These are phyloP conservation scores for Phylloscopus trochiloides DNA, from an alignment of 2,113 vertebrate genomes.

Conservation along the genomic window DNA sequence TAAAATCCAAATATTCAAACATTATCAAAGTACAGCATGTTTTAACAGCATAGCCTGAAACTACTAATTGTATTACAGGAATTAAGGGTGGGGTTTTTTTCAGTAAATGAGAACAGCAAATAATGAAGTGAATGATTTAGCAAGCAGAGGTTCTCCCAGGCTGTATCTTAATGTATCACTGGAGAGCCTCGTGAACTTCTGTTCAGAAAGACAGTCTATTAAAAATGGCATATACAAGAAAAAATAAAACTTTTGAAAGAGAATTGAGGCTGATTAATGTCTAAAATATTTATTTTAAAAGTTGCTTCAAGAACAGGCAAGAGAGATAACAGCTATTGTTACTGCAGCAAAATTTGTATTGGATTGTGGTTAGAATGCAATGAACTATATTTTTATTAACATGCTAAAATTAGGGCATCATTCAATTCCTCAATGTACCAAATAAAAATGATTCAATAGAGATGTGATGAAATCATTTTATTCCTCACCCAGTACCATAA, in stretches of 20 bases:
- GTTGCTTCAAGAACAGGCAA: neutral
- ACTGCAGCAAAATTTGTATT: neutral
- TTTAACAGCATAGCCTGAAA: neutral
- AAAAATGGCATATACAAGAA: neutral
- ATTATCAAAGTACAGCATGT: neutral
- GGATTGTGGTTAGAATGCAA: neutral
- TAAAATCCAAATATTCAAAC: neutral
- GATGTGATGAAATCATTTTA: neutral
- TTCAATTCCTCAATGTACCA: neutral
- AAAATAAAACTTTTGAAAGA: neutral
- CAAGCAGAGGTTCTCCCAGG: neutral
- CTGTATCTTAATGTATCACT: neutral
- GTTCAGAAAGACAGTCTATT: neutral
- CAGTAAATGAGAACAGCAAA: neutral
- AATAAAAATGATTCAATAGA: neutral
- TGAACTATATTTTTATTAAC: neutral
- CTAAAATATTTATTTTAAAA: neutral
- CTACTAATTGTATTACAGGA: neutral
- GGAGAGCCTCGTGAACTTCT: neutral
- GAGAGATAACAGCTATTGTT: accelerated
- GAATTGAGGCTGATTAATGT: neutral
- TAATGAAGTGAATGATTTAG: neutral
- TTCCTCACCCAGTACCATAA: neutral
- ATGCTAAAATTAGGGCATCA: neutral
- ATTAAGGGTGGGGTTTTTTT: neutral